Evolutionary conservation across 2,888 invertebrate genomes (phyloP).

Genomic region (Anoncus sp.): DNA sequence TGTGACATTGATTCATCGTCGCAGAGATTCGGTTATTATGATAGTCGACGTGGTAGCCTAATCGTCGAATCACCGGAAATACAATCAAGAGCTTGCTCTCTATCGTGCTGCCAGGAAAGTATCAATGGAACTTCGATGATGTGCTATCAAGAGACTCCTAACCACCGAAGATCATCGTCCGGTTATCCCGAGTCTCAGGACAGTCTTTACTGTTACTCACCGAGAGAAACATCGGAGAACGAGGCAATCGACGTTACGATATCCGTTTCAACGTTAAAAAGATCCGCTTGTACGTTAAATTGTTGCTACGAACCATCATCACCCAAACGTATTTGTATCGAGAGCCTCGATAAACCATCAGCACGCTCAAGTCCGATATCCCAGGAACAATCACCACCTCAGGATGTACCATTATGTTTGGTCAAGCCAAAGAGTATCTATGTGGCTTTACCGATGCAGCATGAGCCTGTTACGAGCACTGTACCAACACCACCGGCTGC

Average conservation of each 20-base stretch:
- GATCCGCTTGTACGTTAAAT: slow-evolving; percentile 69
- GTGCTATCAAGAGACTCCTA: slow-evolving; percentile 61
- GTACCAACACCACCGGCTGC: slow-evolving; percentile 72
- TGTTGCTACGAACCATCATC: slow-evolving; percentile 74
- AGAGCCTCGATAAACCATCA: slow-evolving; percentile 65
- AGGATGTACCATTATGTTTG: slow-evolving; percentile 82
- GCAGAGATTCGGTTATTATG: slow-evolving; percentile 67
- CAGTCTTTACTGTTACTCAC: slow-evolving; percentile 74
- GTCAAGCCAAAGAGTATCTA: slow-evolving; percentile 79
- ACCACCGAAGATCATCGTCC: slow-evolving; percentile 69
- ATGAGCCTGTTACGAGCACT: slow-evolving; percentile 74
- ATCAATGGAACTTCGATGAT: slow-evolving; percentile 52
- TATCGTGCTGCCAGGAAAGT: slow-evolving; percentile 75
- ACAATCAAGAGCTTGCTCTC: slow-evolving; percentile 68
- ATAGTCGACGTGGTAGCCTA: slow-evolving; percentile 63
- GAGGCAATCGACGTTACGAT: slow-evolving; percentile 53
- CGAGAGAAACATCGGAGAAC: slow-evolving; percentile 65
- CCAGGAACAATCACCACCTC: slow-evolving; percentile 74
- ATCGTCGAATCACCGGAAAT: slow-evolving; percentile 62
- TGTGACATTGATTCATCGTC: slow-evolving; percentile 71
- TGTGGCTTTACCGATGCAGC: slow-evolving; percentile 62
- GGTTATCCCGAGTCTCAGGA: slow-evolving; percentile 70
- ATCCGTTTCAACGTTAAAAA: slow-evolving; percentile 65
- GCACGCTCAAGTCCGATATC: slow-evolving; percentile 62
- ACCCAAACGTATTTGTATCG: slow-evolving; percentile 73